A percentile compares a stretch with the other conserved stretches of the same genome.
These are phyloP conservation scores for Epizoanthus ramosus DNA, from an alignment of 92 coral and sea anemone genomes.

Conservation along the genomic window DNA sequence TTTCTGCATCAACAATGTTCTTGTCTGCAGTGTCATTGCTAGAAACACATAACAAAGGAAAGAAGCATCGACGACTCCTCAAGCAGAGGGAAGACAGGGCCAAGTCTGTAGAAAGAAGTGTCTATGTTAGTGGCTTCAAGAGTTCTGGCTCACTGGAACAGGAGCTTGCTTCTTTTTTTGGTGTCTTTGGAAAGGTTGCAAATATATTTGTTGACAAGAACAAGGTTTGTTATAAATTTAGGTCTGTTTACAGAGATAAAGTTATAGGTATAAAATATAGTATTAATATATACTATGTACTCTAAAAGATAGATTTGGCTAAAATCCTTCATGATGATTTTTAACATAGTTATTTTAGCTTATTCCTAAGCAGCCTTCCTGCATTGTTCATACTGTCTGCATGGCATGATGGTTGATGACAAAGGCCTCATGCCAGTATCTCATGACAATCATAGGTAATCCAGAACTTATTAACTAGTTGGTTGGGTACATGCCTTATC, in stretches of 20 bases:
- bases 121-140: conserved; percentile 84
- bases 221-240: conserved; percentile 65
- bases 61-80: conserved; percentile 80
- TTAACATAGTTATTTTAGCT: no score
- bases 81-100: conserved; percentile 64
- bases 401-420: no score
- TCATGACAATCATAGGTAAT: no score
- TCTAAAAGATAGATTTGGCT: no score
- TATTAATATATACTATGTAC: no score
- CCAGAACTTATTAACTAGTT: no score
- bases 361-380: not conserved
- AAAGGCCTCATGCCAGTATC: no score
- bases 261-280: no score
- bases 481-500: no score
- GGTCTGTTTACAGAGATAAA: no score
- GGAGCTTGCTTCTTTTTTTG: conserved; percentile 72
- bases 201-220: conserved; percentile 91
- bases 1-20: not conserved
- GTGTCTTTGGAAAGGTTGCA: conserved; percentile 72
- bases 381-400: not conserved
- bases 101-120: conserved; percentile 58
- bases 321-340: no score
- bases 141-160: conserved; percentile 72
- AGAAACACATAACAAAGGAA: conserved; percentile 83
- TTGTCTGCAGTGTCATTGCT: conserved; percentile 62